phyloP scores from a whole-genome alignment of 1,140 invertebrate species.

The Diabrotica undecimpunctata region DNA sequence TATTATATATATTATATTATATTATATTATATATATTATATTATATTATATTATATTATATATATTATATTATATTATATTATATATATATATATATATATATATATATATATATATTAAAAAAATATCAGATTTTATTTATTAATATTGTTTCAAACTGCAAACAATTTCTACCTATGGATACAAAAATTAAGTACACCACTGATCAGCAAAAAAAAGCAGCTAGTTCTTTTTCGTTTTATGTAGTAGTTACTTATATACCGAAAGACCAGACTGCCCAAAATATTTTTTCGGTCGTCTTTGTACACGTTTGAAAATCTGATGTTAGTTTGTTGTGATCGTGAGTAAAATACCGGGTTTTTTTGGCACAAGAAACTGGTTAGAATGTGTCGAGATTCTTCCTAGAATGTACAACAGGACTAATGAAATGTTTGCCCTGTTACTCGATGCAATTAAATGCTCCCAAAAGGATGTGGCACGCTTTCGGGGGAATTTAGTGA shows the following conservation, averaged over 20 bases:
- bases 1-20: no score
- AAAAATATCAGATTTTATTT: no score
- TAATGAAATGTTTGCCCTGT: not conserved
- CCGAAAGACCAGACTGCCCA: not conserved
- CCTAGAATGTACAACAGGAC: conserved; percentile 1
- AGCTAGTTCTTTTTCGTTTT: not conserved
- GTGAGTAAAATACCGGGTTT: not conserved
- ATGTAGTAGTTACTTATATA: not conserved
- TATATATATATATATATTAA: no score
- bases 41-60: no score
- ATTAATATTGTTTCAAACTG: no score
- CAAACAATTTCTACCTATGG: no score
- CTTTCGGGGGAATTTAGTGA: not conserved
- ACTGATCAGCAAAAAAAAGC: not conserved
- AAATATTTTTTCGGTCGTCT: not conserved
- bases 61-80: no score
- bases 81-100: no score
- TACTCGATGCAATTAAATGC: not conserved
- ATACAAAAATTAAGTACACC: not conserved
- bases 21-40: no score
- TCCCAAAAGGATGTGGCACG: not conserved
- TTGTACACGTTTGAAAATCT: not conserved
- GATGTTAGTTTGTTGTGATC: not conserved
- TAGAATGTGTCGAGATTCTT: conserved; percentile 1
- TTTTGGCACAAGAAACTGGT: not conserved